Evolutionary conservation across 2,888 invertebrate species (phyloP), one percentile per base, ranked within the genome.

Genomic region (Tenthredo scrophulariae): DNA sequence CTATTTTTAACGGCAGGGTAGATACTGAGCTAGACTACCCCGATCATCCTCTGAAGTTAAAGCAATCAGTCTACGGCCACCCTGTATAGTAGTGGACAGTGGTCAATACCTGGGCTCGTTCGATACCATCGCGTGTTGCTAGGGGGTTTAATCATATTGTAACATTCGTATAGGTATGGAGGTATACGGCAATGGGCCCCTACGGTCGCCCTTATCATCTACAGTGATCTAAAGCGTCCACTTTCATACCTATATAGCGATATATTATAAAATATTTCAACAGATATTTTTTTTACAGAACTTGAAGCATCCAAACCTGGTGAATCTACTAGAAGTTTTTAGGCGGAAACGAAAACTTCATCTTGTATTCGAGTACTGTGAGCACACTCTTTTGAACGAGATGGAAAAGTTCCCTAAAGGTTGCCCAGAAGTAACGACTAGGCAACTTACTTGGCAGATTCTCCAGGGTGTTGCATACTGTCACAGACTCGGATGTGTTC

Each of bases 331-430:
- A 91, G 99, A 99, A 94, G 99, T 99, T 85, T 99, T 99, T 94
- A 96, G 99, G 86, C 95, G 98, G 87, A 98, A 98, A 93, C 95
- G 98, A 86, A 98, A 99, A 91, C 95, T 99, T 80, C 99, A 99
- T 94, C 95, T 99, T 86, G 99, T 99, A 46, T 99, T 99, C 94
- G 99, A 99, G 94, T 99, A 97, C 94, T 99, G 99, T 93, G 99
- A 99, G 92, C 96, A 98, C 92, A 99, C 99, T 0, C 97, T 99
- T 85, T 95, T 99, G 84, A 98, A 98, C 91, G 99, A 99, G 93
- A 94, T 99, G 92, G 99, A 99, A 93, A 97, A 97, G 91, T 97
- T 98, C 94, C 98, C 99, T 0, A 95, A 95, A 94, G 99, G 99
- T 91, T 99, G 97, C 91, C 98, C 99, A 1, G 98, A 99, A 91